Conservation (phyloP, 2,888 invertebrate species). For the Chaitophorus viminalis region DNA sequence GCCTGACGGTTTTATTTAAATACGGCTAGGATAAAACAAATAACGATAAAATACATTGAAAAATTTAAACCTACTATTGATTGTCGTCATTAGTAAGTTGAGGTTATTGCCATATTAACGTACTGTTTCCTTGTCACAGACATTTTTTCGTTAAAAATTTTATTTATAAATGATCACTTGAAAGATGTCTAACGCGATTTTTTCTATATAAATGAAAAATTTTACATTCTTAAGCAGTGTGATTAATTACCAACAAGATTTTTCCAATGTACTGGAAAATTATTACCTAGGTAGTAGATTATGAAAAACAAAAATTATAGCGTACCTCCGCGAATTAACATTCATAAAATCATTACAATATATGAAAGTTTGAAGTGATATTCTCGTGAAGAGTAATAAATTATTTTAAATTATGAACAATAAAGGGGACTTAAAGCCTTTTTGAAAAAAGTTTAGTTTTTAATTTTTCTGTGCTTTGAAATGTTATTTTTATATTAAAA, state of each 20-base stretch:
- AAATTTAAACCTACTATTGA: neutral
- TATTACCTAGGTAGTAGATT: neutral
- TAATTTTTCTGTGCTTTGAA: neutral
- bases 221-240: neutral
- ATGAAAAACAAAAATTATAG: neutral
- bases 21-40: neutral
- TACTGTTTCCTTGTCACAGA: constrained; percentile 11
- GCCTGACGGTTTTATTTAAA: neutral
- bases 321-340: neutral
- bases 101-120: neutral
- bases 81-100: neutral
- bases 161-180: too few species aligned
- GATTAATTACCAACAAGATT: constrained; percentile 21
- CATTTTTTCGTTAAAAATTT: too few species aligned
- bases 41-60: neutral
- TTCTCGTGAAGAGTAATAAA: neutral
- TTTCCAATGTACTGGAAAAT: neutral
- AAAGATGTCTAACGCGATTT: too few species aligned
- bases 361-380: neutral
- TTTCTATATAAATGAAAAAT: neutral
- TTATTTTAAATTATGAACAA: neutral
- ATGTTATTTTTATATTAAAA: neutral
- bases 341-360: neutral
- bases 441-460: neutral
- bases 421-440: neutral